A percentile compares a stretch with the other conserved stretches of the same genome.
phyloP scores from a whole-genome alignment of 1,140 invertebrate genomes.

The Zaprionus ornatus region DNA sequence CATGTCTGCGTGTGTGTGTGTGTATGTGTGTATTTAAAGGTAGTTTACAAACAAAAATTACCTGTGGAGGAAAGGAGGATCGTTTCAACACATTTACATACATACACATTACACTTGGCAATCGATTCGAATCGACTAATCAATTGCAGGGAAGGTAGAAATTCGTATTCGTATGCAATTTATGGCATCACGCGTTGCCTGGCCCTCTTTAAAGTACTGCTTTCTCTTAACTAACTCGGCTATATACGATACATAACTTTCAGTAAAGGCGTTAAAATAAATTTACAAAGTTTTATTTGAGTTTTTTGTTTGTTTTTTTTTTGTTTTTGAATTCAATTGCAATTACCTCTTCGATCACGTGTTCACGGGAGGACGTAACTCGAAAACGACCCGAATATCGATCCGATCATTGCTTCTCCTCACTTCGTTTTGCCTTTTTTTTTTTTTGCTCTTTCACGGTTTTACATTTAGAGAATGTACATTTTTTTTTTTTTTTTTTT shows the following conservation, averaged over 20 bases:
- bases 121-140: background rate
- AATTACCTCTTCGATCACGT: conserved; percentile 36
- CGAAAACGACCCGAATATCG: conserved; percentile 19
- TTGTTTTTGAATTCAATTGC: conserved; percentile 32
- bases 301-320: conserved; percentile 8
- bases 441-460: conserved; percentile 7
- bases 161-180: background rate
- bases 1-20: conserved; percentile 14
- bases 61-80: conserved; percentile 38
- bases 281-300: conserved; percentile 25
- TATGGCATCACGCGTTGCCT: background rate
- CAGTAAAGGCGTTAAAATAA: conserved; percentile 15
- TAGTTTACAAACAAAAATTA: conserved; percentile 48
- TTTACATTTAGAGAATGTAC: background rate
- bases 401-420: conserved; percentile 16
- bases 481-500: background rate
- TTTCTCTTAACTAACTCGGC: conserved; percentile 12
- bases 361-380: conserved; percentile 15
- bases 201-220: conserved; percentile 6
- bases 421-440: background rate
- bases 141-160: background rate
- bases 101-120: conserved; percentile 33
- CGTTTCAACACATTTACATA: conserved; percentile 44
- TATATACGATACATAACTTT: background rate
- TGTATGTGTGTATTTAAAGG: conserved; percentile 12